Evolutionary conservation across 30 jellyfish, hydroid and myxozoan species (phyloP), one percentile per base, ranked within the genome.

Genomic region (Aurelia aurita complex sp. Pacific): DNA sequence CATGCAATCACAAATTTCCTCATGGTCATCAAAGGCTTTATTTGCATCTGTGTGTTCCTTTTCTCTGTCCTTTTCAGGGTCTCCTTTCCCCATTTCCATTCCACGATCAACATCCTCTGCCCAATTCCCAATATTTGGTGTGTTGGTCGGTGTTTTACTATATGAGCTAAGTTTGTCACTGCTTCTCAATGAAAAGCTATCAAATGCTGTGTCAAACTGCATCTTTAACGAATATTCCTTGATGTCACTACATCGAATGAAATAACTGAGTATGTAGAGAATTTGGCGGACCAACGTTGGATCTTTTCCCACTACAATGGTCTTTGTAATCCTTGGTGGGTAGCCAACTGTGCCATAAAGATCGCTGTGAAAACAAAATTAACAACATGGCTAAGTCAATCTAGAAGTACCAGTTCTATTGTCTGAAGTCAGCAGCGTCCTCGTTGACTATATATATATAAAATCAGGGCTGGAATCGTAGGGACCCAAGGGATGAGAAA

Each of bases 191-290:
- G 87, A 69, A 40, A 61, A 62, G 4, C 42, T 70, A 50, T 84
- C 96, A 36, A 16, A 62, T 4, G 77, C 89, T 16, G 61, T 81
- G 36, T 61, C 96, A 10, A 77, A 38, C 2, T 69, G 18, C 77
- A 93, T 57, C 12, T 51, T 60, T 43, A 76, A 34, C 5, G 88
- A 85, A 64, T 88, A 82, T 64, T 93, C 98, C 67, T 64, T 78
- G 42, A 93, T 86, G 19, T 88, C 97, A 73, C 98, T 82, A 81
- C 98, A 93, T 36, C 98, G 86, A 34, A 93, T 88, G 65, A 93
- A 93, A 90, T 93, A 93, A 40, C 97, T 75, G 29, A 93, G 89
- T 17, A 93, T 50, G 60, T 87, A 81, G 12, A 93, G 72, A 51
- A 93, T 19, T 74, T 93, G 94, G 2, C 91, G 81, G 77, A 93